These are phyloP conservation scores for Drosophila arizonae DNA, from an alignment of 1,140 invertebrate genomes.

Conservation along the genomic window DNA sequence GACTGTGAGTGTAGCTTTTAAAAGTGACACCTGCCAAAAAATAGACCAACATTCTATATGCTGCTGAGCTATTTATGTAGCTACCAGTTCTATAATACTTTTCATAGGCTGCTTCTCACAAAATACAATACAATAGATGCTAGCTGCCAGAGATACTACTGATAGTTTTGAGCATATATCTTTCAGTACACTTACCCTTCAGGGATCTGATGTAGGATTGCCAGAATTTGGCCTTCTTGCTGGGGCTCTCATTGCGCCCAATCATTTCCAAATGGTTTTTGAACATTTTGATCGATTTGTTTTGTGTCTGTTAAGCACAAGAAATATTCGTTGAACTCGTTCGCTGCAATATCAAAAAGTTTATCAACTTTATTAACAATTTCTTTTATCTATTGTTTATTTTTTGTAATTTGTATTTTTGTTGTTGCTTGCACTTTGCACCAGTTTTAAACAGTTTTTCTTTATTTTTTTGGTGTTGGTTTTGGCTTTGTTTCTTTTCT, in stretches of 20 bases:
- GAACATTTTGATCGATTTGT: slow-evolving; percentile 90
- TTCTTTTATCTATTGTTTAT: neutral
- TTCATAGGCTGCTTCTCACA: slow-evolving; percentile 10
- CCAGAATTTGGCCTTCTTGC: slow-evolving; percentile 96
- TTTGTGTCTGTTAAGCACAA: slow-evolving; percentile 84
- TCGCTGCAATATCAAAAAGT: slow-evolving; percentile 85
- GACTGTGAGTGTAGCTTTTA: slow-evolving; percentile 38
- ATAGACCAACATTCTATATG: slow-evolving; percentile 41
- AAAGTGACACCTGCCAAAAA: slow-evolving; percentile 76
- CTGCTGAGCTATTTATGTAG: slow-evolving; percentile 56
- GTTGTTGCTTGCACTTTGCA: slow-evolving; percentile 35
- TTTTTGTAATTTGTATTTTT: neutral
- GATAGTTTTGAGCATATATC: no score
- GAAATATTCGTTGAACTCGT: slow-evolving; percentile 84
- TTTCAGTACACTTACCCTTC: slow-evolving; percentile 87
- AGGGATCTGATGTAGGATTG: slow-evolving; percentile 94
- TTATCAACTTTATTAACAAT: slow-evolving; percentile 35
- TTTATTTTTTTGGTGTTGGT: no score
- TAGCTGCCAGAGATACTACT: neutral
- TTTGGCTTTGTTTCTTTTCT: neutral
- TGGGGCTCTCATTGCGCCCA: slow-evolving; percentile 94
- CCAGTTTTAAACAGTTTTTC: slow-evolving; percentile 20
- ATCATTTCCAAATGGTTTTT: slow-evolving; percentile 96
- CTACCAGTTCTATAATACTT: slow-evolving; percentile 24
- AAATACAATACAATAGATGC: slow-evolving; percentile 12